These are phyloP conservation scores for Nemopilema nomurai DNA, from an alignment of 30 jellyfish, hydroid and myxozoan species.

Conservation along the genomic window DNA sequence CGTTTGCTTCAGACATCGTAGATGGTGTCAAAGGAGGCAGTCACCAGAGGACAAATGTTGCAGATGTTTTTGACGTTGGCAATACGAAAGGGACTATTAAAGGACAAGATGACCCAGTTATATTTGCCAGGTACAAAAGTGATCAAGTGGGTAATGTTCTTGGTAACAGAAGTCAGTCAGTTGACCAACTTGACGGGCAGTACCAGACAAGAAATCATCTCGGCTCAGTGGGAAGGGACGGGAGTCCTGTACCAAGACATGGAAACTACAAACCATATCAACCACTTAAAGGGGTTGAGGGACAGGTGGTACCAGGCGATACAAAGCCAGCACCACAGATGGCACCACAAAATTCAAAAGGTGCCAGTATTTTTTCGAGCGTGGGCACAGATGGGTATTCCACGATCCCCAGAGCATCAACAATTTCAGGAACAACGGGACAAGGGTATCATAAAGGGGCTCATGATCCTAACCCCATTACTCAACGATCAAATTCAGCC, in stretches of 20 bases:
- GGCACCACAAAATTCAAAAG: no score
- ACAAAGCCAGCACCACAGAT: not conserved
- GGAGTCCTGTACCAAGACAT: not conserved
- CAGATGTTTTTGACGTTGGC: no score
- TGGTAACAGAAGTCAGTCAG: no score
- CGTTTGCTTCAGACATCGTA: no score
- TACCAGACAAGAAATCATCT: not conserved
- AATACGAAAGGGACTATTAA: no score
- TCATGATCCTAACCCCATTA: not conserved
- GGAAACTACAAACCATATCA: not conserved
- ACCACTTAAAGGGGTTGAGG: not conserved
- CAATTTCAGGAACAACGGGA: not conserved
- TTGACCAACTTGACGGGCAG: not conserved
- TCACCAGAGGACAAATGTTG: no score
- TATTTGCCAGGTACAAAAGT: no score
- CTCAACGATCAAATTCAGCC: not conserved
- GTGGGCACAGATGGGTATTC: not conserved
- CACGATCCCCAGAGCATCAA: not conserved
- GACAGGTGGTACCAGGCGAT: not conserved
- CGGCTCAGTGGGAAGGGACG: constrained; percentile 1
- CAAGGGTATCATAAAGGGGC: not conserved
- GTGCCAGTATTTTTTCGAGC: not conserved
- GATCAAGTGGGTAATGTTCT: no score
- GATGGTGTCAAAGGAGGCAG: no score
- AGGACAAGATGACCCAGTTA: no score